phyloP scores from a whole-genome alignment of 2,797 vertebrate species.

The Holocentrus rufus region DNA sequence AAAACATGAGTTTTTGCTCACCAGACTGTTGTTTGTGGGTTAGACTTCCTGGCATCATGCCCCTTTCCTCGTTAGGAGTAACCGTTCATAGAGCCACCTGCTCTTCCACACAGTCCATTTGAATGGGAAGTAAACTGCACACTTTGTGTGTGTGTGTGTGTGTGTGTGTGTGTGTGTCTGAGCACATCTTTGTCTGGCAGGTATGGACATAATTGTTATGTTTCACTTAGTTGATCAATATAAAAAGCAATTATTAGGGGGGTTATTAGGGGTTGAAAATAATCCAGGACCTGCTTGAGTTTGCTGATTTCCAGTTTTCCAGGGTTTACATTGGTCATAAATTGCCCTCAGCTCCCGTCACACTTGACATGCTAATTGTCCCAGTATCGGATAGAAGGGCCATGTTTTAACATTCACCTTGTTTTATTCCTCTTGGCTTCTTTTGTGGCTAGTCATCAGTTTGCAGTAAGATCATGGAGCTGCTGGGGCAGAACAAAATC shows the following conservation, averaged over 20 bases:
- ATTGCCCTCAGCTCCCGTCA: background rate
- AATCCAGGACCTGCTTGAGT: too few species aligned
- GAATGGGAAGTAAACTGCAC: slow-evolving; percentile 3
- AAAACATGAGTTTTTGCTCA: slow-evolving; percentile 2
- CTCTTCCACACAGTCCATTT: slow-evolving; percentile 26
- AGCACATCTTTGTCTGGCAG: background rate
- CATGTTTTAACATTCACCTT: background rate
- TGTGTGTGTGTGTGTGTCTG: background rate
- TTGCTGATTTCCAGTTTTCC: too few species aligned
- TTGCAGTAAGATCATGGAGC: slow-evolving; percentile 96
- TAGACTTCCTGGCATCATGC: slow-evolving; percentile 50
- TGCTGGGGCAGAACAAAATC: slow-evolving; percentile 97
- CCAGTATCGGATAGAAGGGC: background rate
- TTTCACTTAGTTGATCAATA: too few species aligned
- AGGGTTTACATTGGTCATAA: too few species aligned
- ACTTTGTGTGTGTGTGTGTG: slow-evolving; percentile 5
- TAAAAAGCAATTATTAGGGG: too few species aligned
- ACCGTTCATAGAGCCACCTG: slow-evolving; percentile 62
- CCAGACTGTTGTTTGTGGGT: slow-evolving; percentile 52
- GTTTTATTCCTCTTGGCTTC: background rate
- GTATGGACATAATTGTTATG: background rate
- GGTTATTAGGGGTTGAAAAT: too few species aligned
- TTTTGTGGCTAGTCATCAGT: slow-evolving; percentile 87
- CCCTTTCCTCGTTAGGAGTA: slow-evolving; percentile 30
- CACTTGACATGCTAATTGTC: background rate